phyloP scores from a whole-genome alignment of 2,888 invertebrate species.

The Trichopria drosophilae region DNA sequence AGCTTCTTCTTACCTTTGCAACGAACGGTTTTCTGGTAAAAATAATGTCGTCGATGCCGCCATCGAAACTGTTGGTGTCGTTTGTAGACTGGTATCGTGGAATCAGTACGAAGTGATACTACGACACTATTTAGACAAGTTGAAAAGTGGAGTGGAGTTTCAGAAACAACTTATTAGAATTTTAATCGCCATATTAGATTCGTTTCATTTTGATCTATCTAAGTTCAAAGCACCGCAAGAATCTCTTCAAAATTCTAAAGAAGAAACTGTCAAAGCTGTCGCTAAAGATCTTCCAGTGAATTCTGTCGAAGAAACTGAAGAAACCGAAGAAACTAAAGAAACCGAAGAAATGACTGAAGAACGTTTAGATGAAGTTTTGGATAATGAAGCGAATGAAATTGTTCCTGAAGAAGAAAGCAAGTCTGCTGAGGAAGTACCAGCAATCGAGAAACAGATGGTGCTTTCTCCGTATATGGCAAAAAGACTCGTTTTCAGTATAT shows the following conservation, averaged over 20 bases:
- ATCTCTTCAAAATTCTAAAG: conserved; percentile 21
- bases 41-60: conserved; percentile 83
- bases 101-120: conserved; percentile 82
- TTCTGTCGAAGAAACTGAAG: conserved; percentile 54
- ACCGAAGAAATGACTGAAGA: conserved; percentile 54
- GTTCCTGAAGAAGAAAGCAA: conserved; percentile 39
- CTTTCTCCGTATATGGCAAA: conserved; percentile 75
- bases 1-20: conserved; percentile 77
- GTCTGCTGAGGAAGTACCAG: conserved; percentile 36
- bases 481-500: conserved; percentile 72
- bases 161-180: conserved; percentile 83
- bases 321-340: conserved; percentile 49
- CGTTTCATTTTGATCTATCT: conserved; percentile 88
- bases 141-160: conserved; percentile 72
- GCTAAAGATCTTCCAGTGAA: conserved; percentile 41
- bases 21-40: conserved; percentile 74
- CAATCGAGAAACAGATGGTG: conserved; percentile 60
- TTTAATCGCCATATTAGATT: conserved; percentile 78
- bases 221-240: conserved; percentile 59
- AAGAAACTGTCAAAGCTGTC: conserved; percentile 30
- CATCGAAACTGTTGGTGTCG: conserved; percentile 76
- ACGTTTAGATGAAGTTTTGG: conserved; percentile 51
- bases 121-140: conserved; percentile 76
- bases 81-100: conserved; percentile 84
- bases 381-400: conserved; percentile 47